Conservation (phyloP, 2,888 invertebrate genomes). For the Xylocampa areola region DNA sequence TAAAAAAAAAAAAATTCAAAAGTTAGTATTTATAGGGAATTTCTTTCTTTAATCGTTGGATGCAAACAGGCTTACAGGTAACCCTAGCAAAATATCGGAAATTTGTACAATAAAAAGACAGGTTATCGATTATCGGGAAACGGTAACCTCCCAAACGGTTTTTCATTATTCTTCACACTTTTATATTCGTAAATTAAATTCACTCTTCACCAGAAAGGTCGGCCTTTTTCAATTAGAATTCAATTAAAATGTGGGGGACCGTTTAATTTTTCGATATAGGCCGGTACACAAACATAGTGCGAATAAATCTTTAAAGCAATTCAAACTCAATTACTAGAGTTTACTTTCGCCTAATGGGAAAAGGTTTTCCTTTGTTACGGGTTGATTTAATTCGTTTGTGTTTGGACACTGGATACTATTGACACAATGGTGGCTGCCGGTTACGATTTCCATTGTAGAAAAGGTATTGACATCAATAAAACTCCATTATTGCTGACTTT, state of each 20-base stretch:
- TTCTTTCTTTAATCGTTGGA: too few relatives aligned
- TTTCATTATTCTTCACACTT: conserved; percentile 48
- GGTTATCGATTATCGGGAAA: conserved; percentile 38
- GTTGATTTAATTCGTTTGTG: conserved; percentile 79
- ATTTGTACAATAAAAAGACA: conserved; percentile 8
- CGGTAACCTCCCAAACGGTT: conserved; percentile 33
- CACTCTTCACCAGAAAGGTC: conserved; percentile 43
- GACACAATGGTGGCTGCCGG: conserved; percentile 64
- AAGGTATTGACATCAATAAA: conserved; percentile 49
- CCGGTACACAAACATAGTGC: conserved; percentile 73
- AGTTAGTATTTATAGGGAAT: too few relatives aligned
- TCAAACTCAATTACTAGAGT: conserved; percentile 86
- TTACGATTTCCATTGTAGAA: conserved; percentile 50
- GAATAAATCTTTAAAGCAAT: conserved; percentile 86
- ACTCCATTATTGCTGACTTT: conserved; percentile 41
- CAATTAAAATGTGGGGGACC: conserved; percentile 74
- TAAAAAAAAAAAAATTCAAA: too few relatives aligned
- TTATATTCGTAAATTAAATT: conserved; percentile 55
- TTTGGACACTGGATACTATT: conserved; percentile 75
- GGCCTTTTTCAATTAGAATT: conserved; percentile 68
- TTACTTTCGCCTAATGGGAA: conserved; percentile 84
- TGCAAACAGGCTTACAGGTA: too few relatives aligned
- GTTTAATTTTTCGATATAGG: conserved; percentile 73
- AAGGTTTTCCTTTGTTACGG: conserved; percentile 79
- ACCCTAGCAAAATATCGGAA: too few relatives aligned